phyloP scores from a whole-genome alignment of 2,888 invertebrate genomes.

The Resseliella maxima region DNA sequence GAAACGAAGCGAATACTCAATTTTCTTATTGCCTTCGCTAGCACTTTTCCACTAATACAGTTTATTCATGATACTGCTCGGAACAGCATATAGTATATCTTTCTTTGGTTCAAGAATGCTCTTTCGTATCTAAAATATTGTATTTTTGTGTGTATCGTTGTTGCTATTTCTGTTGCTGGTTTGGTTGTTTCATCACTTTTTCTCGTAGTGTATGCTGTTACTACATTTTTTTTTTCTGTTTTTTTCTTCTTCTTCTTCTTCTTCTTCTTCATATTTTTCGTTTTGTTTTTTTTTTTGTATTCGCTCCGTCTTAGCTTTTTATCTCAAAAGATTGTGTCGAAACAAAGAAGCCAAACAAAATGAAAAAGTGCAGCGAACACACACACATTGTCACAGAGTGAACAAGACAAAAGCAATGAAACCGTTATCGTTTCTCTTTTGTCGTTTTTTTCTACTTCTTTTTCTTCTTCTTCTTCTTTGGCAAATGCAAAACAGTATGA shows the following conservation, averaged over 20 bases:
- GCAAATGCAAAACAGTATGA: conserved; percentile 1
- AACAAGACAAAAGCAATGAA: conserved; percentile 16
- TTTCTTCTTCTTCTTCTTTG: not conserved
- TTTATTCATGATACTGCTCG: conserved; percentile 46
- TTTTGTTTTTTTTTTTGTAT: not conserved
- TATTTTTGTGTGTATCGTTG: not conserved
- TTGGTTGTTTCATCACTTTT: conserved; percentile 50
- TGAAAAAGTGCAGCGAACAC: not conserved
- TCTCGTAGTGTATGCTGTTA: not conserved
- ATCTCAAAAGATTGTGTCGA: not conserved
- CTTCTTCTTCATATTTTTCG: not conserved
- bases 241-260: not conserved
- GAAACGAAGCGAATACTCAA: conserved; percentile 55
- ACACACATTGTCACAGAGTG: too few relatives aligned
- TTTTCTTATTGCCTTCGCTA: conserved; percentile 54
- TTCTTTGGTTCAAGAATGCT: not conserved
- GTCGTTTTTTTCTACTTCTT: not conserved
- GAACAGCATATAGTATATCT: conserved; percentile 35
- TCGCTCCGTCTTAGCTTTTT: not conserved
- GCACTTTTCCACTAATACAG: conserved; percentile 52
- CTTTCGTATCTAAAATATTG: not conserved
- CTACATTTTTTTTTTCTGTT: not conserved
- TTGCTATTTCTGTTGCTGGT: not conserved
- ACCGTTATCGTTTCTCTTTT: not conserved
- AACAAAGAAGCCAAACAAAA: not conserved